Evolutionary conservation across 2,888 invertebrate species (phyloP).

Genomic region (Marasmarcha lunaedactyla): DNA sequence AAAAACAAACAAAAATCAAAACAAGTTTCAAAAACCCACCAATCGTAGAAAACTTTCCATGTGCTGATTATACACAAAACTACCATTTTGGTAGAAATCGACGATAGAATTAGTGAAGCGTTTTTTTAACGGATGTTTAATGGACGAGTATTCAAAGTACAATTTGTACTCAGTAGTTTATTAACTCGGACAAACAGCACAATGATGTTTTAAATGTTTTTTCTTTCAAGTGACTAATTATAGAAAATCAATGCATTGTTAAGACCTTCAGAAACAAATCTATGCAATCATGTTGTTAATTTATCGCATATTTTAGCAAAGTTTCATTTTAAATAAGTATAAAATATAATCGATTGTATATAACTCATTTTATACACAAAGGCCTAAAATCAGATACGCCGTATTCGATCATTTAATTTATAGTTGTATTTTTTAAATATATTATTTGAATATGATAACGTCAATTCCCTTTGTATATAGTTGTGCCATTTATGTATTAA

Average conservation of each 20-base stretch:
- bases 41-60: background rate
- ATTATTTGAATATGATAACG: slow-evolving; percentile 25
- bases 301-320: too few relatives aligned
- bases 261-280: too few relatives aligned
- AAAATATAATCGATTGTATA: background rate
- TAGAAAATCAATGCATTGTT: too few relatives aligned
- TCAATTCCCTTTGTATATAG: slow-evolving; percentile 66
- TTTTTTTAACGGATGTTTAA: too few relatives aligned
- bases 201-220: too few relatives aligned
- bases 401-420: background rate
- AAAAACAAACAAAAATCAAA: background rate
- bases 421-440: background rate
- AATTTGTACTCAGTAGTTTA: too few relatives aligned
- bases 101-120: too few relatives aligned
- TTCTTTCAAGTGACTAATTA: too few relatives aligned
- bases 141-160: too few relatives aligned
- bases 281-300: too few relatives aligned
- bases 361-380: background rate
- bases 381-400: background rate
- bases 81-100: too few relatives aligned
- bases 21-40: slow-evolving; percentile 7
- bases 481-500: slow-evolving; percentile 53
- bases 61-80: background rate
- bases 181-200: too few relatives aligned
- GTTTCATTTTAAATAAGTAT: background rate